phyloP scores from a whole-genome alignment of 2,888 invertebrate species.

The Sussaba pulchella region DNA sequence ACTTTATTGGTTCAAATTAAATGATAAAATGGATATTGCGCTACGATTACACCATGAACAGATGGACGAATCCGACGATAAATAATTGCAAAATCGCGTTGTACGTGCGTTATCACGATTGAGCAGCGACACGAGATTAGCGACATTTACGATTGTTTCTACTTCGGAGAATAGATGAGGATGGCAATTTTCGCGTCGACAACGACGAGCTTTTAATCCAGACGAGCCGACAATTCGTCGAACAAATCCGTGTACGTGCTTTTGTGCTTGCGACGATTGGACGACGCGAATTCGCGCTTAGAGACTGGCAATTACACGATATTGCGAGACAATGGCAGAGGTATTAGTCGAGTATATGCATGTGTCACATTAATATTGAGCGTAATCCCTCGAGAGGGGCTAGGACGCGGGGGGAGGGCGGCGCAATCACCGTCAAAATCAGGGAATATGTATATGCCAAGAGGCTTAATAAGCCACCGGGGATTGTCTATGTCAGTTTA shows the following conservation, averaged over 20 bases:
- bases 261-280: too few relatives aligned
- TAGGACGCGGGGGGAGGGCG: too few relatives aligned
- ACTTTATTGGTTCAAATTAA: too few relatives aligned
- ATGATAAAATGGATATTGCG: too few relatives aligned
- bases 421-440: slow-evolving; percentile 6
- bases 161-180: neutral
- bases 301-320: neutral
- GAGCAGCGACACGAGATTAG: neutral
- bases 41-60: too few relatives aligned
- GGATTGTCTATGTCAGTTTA: slow-evolving; percentile 11
- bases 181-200: neutral
- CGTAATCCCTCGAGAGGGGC: neutral
- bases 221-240: neutral
- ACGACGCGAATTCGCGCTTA: neutral
- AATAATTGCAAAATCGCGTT: too few relatives aligned
- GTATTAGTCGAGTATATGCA: neutral
- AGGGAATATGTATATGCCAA: neutral
- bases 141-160: neutral
- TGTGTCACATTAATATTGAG: slow-evolving; percentile 10
- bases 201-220: slow-evolving; percentile 9
- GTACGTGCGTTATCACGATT: too few relatives aligned
- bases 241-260: neutral
- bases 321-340: neutral
- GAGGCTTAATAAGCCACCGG: slow-evolving; percentile 21
- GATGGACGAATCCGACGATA: too few relatives aligned